Base-by-base conservation (phyloP, 2,888 invertebrate species). In the Dromius quadrimaculatus region DNA sequence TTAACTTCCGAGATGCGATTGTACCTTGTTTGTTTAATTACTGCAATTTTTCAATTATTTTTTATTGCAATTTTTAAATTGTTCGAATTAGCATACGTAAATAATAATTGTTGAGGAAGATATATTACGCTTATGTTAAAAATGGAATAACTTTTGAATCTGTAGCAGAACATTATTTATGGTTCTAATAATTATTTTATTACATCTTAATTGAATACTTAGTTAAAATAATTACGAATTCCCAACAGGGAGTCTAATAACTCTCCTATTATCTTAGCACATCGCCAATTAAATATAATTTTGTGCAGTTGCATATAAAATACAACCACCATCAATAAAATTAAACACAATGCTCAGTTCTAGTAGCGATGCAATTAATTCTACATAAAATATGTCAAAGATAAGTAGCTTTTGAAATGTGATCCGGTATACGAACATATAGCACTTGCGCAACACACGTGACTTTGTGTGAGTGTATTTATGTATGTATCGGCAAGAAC, bases 361-460 rank as follows among this genome's bases (percentile, higher is more conserved):
- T 41, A 66, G 66, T 66, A 66, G 68, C 45, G 19, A 17, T 41
- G 62, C 50, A 70, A 70, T 70, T 70, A 70, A 70, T 70, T 70
- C 36, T 38, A 70, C 50, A 70, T 62, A 62, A 62, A 70, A 70
- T 70, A 70, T 70, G 70, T 62, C 62, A 70, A 70, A 70, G 70
- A 70, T 70, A 62, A 70, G 70, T 50, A 70, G 70, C 70, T 50
- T 62, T 70, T 62, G 70, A 70, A 70, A 70, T 70, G 70, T 70
- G 70, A 70, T 70, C 70, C 50, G 62, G 70, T 69, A 11, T 50
- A 57, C 19, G 19, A 28, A 47, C 32, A 9, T 59, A 34, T 36
- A 59, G 20, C 47, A 47, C 47, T 59, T 36, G 34, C 19, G 36
- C 59, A 59, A 38, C 50, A 65, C 23, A 64, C 34, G 20, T 47